A percentile compares a stretch with the other conserved stretches of the same genome.
phyloP scores from a whole-genome alignment of 2,797 vertebrate genomes.

The Acipenser ruthenus region DNA sequence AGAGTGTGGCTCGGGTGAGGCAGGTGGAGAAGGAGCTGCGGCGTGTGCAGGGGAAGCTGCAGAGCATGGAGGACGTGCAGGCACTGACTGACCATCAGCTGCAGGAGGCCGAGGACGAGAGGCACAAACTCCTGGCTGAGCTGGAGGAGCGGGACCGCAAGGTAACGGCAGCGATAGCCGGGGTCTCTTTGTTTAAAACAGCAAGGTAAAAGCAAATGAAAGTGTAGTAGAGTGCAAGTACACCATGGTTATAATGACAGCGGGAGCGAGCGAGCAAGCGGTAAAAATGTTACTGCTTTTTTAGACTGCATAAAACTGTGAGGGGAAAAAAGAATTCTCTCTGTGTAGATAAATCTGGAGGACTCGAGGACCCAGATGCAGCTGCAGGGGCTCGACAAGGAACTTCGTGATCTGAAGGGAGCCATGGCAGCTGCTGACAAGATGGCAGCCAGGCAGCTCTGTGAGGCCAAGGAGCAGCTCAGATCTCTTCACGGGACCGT shows the following conservation, averaged over 20 bases:
- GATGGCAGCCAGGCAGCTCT: conserved; percentile 64
- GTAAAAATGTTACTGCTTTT: too few species aligned
- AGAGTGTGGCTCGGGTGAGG: conserved; percentile 50
- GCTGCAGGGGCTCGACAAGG: conserved; percentile 52
- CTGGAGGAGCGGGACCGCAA: conserved; percentile 62
- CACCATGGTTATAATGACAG: too few species aligned
- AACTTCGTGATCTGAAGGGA: conserved; percentile 60
- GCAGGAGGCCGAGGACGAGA: conserved; percentile 68
- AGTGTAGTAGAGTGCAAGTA: too few species aligned
- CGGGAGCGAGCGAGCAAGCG: too few species aligned
- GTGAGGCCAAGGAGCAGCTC: conserved; percentile 56
- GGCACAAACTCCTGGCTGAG: conserved; percentile 60
- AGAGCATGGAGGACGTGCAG: conserved; percentile 61
- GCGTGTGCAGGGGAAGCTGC: conserved; percentile 51
- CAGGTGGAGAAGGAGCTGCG: conserved; percentile 57
- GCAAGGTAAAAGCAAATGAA: background rate
- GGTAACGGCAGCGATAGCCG: conserved; percentile 33
- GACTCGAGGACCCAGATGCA: conserved; percentile 54
- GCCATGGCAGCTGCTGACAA: conserved; percentile 61
- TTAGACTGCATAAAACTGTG: too few species aligned
- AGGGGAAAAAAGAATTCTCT: background rate
- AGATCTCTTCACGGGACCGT: conserved; percentile 62
- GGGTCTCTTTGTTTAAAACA: background rate
- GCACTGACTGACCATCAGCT: conserved; percentile 62
- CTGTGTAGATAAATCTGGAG: conserved; percentile 50